These are phyloP conservation scores for Lepidurus apus DNA, from an alignment of 1,140 invertebrate species.

Conservation along the genomic window DNA sequence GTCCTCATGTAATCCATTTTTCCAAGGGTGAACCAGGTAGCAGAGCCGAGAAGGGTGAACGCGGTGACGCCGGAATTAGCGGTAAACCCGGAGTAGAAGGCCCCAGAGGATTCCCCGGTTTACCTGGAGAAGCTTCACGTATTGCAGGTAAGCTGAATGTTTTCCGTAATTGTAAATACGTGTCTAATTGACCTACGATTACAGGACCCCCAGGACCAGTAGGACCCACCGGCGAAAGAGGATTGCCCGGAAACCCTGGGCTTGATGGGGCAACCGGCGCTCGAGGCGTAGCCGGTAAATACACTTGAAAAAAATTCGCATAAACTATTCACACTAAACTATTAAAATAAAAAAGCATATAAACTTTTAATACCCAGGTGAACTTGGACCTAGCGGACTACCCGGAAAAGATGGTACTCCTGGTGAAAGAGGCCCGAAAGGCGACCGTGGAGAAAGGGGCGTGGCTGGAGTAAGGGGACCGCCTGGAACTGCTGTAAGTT, in stretches of 20 bases:
- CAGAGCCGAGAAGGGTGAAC: slow-evolving; percentile 38
- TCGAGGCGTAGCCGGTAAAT: slow-evolving; percentile 13
- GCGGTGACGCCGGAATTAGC: slow-evolving; percentile 39
- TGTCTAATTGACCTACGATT: neutral
- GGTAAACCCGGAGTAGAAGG: slow-evolving; percentile 38
- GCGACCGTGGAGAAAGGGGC: slow-evolving; percentile 45
- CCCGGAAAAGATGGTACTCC: slow-evolving; percentile 36
- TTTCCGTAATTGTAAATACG: neutral
- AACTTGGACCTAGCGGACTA: slow-evolving; percentile 35
- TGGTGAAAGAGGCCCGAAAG: slow-evolving; percentile 43
- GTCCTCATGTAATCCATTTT: neutral
- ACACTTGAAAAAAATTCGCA: slow-evolving; percentile 31
- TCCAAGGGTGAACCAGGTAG: slow-evolving; percentile 39
- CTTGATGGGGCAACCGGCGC: slow-evolving; percentile 41
- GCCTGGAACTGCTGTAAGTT: slow-evolving; percentile 35
- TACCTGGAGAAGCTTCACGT: slow-evolving; percentile 26
- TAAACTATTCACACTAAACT: too few relatives aligned
- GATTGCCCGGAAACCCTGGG: slow-evolving; percentile 42
- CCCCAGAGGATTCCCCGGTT: slow-evolving; percentile 16
- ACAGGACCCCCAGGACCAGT: slow-evolving; percentile 40
- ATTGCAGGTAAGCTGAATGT: slow-evolving; percentile 4
- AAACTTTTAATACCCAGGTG: slow-evolving; percentile 37
- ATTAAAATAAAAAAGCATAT: too few relatives aligned
- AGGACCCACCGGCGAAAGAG: slow-evolving; percentile 39
- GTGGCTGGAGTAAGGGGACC: slow-evolving; percentile 39